Evolutionary conservation across 2,797 vertebrate species (phyloP), one percentile per base, ranked within the genome.

Genomic region (Lates japonicus): DNA sequence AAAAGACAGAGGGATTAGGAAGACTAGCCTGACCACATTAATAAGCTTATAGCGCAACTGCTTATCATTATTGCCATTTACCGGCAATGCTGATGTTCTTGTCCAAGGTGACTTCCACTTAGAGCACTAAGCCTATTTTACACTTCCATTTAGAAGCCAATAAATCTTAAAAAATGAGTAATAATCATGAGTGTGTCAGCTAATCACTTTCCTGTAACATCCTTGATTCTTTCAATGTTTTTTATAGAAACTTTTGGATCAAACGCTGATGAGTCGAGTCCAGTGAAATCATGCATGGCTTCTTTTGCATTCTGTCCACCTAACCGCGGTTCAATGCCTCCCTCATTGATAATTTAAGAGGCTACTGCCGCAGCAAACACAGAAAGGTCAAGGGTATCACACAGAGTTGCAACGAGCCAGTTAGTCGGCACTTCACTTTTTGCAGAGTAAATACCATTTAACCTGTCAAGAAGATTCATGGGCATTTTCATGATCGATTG

Each of bases 361-460:
- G 85, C 74, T 69, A 44, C 82, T 11, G 77, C 86, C 4, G 79
- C 82, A 57, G 77, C 85, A 84, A 92, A 90, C 86, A 78, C 70
- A 78, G 74, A 88, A 92, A 95, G 94, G 93, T 94, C 92, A 92
- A 92, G 89, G 91, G 87, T 83, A 90, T 80, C 87, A 86, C 88
- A 31, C 64, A 1, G 85, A 81, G 92, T 89, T 88, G 90, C 88
- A 91, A 83, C 84, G 11, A 92, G 90, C 88, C 88, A 92, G 92
- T 93, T 94, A 93, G 89, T 82, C 78, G 44, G 85, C 86, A 90
- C 92, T 92, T 92, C 90, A 90, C 90, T 94, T 92, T 92, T 90
- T 91, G 86, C 88, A 84, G 90, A 93, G 92, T 92, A 95, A 95
- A 95, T 94, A 94, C 92, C 93, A 88, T 95, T 94, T 94, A 92